Base-by-base conservation (phyloP, 2,113 vertebrate species). In the Apus apus region DNA sequence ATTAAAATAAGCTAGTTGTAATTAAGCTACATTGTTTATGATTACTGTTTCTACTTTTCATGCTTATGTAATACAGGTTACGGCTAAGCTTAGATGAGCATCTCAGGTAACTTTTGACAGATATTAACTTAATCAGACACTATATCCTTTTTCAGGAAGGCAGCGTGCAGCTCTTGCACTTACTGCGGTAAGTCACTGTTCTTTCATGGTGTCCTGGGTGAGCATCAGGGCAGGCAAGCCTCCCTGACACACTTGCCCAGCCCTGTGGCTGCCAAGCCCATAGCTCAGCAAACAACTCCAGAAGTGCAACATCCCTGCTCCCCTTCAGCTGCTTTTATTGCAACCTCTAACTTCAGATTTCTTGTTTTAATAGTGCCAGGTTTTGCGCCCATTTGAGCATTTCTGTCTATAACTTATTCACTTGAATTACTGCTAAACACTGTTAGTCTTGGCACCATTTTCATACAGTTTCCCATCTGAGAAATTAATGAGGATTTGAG, bases 401-500 rank as follows among this genome's bases (percentile, higher is more conserved):
- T 96, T 80, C 64, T 86, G 60, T 90, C 85, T 93, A 56, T 85
- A 77, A 83, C 82, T 83, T 95, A 84, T 77, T 71, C 79, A 87
- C 64, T 79, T 80, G 57, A 93, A 74, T 96, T 93, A 78, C 92
- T 78, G 79, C 89, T 95, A 93, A 93, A 93, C 86, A 93, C 85
- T 94, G 88, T 87, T 86, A 93, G 62, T 77, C 72, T 95, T 97
- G 88, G 79, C 93, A 94, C 74, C 54, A 3, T 96, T 95, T 95
- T 76, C 19, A 18, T 93, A 72, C 64, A 78, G 90, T 85, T 96
- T 95, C 83, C 77, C 40, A 66, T 86, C 87, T 90, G 92, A 93
- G 94, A 94, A 90, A 90, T 97, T 93, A 95, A 90, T 92, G 90
- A 95, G 61, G 72, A 81, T 92, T 83, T 88, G 85, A 90, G 43